A percentile compares a stretch with the other conserved stretches of the same genome.
Evolutionary conservation across 2,113 vertebrate genomes (phyloP).

Genomic region (Ictalurus punctatus): DNA sequence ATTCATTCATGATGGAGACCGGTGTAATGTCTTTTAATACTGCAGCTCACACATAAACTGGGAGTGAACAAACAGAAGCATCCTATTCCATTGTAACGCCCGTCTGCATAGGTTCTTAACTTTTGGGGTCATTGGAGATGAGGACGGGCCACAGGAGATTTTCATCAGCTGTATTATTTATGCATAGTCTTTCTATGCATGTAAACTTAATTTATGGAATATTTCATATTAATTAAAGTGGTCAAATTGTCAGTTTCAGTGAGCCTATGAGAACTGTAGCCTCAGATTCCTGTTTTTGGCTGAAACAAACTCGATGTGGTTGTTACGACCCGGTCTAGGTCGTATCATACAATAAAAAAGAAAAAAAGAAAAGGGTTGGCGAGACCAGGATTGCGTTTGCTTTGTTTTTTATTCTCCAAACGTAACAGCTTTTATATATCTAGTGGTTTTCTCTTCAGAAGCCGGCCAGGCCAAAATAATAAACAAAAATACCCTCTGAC

Average conservation of each 20-base stretch:
- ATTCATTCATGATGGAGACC: neutral
- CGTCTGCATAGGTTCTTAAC: neutral
- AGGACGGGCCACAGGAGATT: neutral
- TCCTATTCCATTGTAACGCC: neutral
- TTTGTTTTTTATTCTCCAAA: too few species aligned
- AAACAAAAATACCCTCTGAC: too few species aligned
- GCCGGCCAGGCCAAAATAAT: too few species aligned
- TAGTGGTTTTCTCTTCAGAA: too few species aligned
- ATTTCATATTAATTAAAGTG: neutral
- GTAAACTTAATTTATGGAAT: neutral
- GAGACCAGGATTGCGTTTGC: too few species aligned
- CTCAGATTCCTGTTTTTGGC: neutral
- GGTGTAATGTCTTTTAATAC: slow-evolving; percentile 22
- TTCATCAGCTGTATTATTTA: neutral
- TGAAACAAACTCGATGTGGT: neutral
- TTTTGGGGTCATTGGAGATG: neutral
- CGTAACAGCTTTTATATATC: too few species aligned
- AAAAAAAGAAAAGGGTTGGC: too few species aligned
- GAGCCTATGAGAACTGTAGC: neutral
- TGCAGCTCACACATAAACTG: neutral
- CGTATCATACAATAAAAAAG: too few species aligned
- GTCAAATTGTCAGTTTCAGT: neutral
- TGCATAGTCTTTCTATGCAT: neutral
- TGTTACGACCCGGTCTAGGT: too few species aligned
- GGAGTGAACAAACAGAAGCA: neutral